Evolutionary conservation across 1,140 invertebrate genomes (phyloP), one percentile per base, ranked within the genome.

Genomic region (Oppia nitens): DNA sequence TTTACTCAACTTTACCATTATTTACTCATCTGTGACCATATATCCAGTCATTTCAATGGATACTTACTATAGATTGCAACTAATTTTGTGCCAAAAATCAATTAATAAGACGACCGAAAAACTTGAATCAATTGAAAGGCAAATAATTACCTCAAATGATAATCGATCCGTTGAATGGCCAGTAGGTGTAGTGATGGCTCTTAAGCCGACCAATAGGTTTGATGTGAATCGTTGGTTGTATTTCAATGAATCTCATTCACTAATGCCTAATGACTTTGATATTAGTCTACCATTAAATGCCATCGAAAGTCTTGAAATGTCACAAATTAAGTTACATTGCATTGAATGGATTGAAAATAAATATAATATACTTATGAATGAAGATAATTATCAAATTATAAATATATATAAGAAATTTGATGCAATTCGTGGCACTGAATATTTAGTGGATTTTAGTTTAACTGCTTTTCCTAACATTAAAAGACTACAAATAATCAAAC

Each of bases 401-500:
- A 88, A 88, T 70, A 87, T 86, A 1, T 92, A 93, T 64, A 75
- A 80, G 64, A 78, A 79, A 64, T 92, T 90, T 71, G 87, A 94
- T 73, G 82, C 87, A 9, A 83, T 84, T 0, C 74, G 85, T 64
- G 90, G 89, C 48, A 82, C 92, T 77, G 84, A 88, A 69, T 95
- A 93, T 70, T 79, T 83, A 52, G 67, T 95, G 23, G 86, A 93
- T 73, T 67, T 92, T 14, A 72, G 74, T 45, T 77, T 81, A 65
- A 66, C 66, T 47, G 66, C 70, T 14, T 66, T 66, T 57, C 62
- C 68, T 59, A 58, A 69, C 1, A 64, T 67, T 24, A 73, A 72
- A 64, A 69, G 73, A 68, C 70, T 83, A 54, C 78, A 86, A 74
- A 76, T 82, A 28, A 79, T 81, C 52, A 83, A 91, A 64, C 83